Conservation (phyloP, 2,113 vertebrate species). For the Coregonus clupeaformis region DNA sequence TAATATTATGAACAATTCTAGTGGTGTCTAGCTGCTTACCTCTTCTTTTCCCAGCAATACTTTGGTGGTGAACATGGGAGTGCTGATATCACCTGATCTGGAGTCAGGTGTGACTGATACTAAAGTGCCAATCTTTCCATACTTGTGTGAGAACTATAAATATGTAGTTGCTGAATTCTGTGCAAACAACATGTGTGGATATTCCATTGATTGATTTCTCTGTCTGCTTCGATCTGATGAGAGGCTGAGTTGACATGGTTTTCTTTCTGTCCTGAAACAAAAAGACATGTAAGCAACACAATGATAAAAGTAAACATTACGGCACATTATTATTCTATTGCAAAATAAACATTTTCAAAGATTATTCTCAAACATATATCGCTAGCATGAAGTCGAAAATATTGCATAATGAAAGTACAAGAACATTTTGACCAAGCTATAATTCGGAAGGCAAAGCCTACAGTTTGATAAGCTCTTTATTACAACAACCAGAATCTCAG, state of each 20-base stretch:
- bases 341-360: neutral
- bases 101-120: conserved; percentile 85
- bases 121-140: conserved; percentile 90
- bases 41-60: conserved; percentile 94
- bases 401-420: neutral
- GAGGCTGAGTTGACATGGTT: conserved; percentile 74
- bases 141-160: conserved; percentile 92
- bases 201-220: conserved; percentile 80
- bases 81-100: conserved; percentile 76
- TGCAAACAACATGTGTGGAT: conserved; percentile 89
- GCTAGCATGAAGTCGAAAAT: neutral
- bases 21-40: conserved; percentile 68
- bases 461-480: neutral
- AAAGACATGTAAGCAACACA: neutral
- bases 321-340: neutral
- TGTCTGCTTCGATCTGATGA: conserved; percentile 80
- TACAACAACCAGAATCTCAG: too few relatives aligned
- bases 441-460: neutral
- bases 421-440: neutral
- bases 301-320: too few relatives aligned
- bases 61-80: conserved; percentile 80
- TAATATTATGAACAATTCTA: neutral
- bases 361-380: neutral
- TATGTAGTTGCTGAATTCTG: conserved; percentile 88
- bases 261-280: neutral